Evolutionary conservation across 2,888 invertebrate genomes (phyloP), one percentile per base, ranked within the genome.

Genomic region (Drosophila recens): DNA sequence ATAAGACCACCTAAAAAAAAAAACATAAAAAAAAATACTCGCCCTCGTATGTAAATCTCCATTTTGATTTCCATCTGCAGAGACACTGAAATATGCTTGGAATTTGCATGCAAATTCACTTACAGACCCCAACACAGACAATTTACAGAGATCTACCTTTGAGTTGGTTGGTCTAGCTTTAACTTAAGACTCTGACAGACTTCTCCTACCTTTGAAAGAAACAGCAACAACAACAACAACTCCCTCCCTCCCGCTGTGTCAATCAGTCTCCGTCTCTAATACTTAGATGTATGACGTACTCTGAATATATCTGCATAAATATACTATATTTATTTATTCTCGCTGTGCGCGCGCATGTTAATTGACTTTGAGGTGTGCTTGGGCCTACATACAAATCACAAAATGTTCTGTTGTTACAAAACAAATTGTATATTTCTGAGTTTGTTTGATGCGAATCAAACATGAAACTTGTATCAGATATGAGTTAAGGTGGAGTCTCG

Each of bases 41-140:
- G 48, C 67, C 59, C 71, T 77, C 66, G 68, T 66, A 72, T 80
- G 83, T 66, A 80, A 77, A 77, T 74, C 17, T 51, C 23, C 51
- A 64, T 42, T 33, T 49, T 33, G 20, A 68, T 70, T 13, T 45
- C 36, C 43, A 74, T 17, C 38, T 40, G 33, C 51, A 52, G 38
- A 43, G 34, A 58, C 42, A 42, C 36, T 51, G 17, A 61, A 71
- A 57, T 46, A 75, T 79, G 79, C 53, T 27, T 34, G 53, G 79
- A 64, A 74, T 76, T 74, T 62, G 49, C 58, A 79, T 74, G 69
- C 27, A 56, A 76, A 76, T 66, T 58, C 61, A 49, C 49, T 67
- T 63, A 33, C 34, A 42, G 23, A 34, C 20, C 45, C 11, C 45
- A 13, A 43, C 30, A 54, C 11, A 43, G 56, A 11, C 17, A 40